Conservation (phyloP, 2,797 vertebrate genomes). For the Gastrophryne carolinensis region DNA sequence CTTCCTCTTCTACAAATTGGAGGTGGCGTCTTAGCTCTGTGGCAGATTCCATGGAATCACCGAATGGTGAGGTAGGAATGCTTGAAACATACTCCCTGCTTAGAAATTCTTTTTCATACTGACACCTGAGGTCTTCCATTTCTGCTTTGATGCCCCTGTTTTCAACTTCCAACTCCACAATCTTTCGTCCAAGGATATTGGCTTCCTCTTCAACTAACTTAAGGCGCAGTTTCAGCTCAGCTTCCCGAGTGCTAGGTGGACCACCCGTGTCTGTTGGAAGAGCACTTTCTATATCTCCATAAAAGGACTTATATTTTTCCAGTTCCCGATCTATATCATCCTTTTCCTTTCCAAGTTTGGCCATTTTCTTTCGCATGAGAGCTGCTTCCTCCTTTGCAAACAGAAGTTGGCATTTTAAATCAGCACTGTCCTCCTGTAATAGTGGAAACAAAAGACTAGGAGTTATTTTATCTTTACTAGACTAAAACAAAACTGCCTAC, state of each 20-base stretch:
- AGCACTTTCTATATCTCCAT: slow-evolving; percentile 93
- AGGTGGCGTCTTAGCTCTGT: slow-evolving; percentile 90
- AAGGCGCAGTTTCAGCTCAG: slow-evolving; percentile 84
- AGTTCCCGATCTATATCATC: slow-evolving; percentile 93
- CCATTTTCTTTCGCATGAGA: slow-evolving; percentile 98
- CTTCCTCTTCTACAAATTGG: slow-evolving; percentile 97
- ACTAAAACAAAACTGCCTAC: no score
- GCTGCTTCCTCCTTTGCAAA: slow-evolving; percentile 94
- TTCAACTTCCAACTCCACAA: slow-evolving; percentile 96
- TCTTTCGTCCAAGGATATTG: slow-evolving; percentile 94
- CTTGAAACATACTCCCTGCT: slow-evolving; percentile 86
- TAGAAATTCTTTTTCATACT: slow-evolving; percentile 87
- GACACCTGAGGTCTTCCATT: slow-evolving; percentile 91
- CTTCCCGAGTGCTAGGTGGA: slow-evolving; percentile 88
- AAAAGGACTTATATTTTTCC: slow-evolving; percentile 92
- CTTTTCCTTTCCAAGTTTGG: slow-evolving; percentile 90
- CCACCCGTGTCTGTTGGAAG: slow-evolving; percentile 84
- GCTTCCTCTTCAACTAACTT: slow-evolving; percentile 97
- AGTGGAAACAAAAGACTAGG: slow-evolving; percentile 49
- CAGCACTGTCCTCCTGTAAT: slow-evolving; percentile 92
- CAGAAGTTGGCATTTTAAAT: slow-evolving; percentile 95
- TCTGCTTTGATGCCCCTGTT: slow-evolving; percentile 93
- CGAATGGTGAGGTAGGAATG: slow-evolving; percentile 89
- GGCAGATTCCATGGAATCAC: slow-evolving; percentile 85
- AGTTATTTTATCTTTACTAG: neutral